Evolutionary conservation across 2,888 invertebrate species (phyloP), one percentile per base, ranked within the genome.

Genomic region (Ditula angustiorana): DNA sequence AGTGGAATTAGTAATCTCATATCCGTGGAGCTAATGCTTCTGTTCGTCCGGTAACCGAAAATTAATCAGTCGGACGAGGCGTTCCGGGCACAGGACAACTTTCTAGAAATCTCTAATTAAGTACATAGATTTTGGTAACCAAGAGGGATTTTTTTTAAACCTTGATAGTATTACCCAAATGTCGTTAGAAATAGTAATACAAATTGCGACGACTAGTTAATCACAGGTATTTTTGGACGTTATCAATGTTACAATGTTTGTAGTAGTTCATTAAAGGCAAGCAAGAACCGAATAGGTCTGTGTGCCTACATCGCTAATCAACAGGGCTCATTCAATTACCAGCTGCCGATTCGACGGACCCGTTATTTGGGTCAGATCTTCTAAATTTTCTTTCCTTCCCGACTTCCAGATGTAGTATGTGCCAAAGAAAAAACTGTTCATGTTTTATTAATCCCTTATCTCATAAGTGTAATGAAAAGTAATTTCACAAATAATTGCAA

Each of bases 1-100:
- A 92, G 89, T 81, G 87, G 86, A 87, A 92, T 92, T 92, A 92
- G 87, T 85, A 91, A 90, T 92, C 90, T 90, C 90, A 87, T 87
- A 88, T 85, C 84, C 80, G 83, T 74, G 77, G 72, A 81, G 82
- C 86, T 90, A 86, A 90, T 91, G 88, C 88, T 88, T 89, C 88
- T 88, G 86, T 85, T 82, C 83, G 84, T 83, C 80, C 80, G 80
- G 75, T 76, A 81, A 79, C 79, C 79, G 84, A 80, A 85, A 87
- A 90, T 90, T 91, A 91, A 92, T 92, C 88, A 90, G 35, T 24
- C 10, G 44, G 50, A 30, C 49, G 56, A 50, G 30, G 21, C 24
- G 49, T 19, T 76, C 80, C 80, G 75, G 72, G 71, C 74, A 72
- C 74, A 72, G 77, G 75, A 75, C 74, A 76, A 81, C 79, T 75